phyloP scores from a whole-genome alignment of 2,797 vertebrate species.

The Sebastes goodei region DNA sequence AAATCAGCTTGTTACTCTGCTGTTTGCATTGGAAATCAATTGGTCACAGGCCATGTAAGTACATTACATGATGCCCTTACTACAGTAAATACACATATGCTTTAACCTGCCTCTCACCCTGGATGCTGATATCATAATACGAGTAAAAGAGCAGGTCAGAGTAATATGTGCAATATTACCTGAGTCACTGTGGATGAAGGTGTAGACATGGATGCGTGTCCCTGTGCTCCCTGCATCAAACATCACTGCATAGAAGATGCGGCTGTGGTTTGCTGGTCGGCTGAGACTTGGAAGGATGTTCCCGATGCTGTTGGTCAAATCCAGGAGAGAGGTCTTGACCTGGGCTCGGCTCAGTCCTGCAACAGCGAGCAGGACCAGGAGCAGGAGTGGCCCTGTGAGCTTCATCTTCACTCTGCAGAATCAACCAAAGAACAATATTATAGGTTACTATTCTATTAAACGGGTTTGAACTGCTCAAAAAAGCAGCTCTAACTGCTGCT shows the following conservation, averaged over 20 bases:
- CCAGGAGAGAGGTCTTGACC: conserved; percentile 41
- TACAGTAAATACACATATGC: neutral
- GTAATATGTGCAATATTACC: conserved; percentile 72
- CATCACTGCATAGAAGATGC: conserved; percentile 93
- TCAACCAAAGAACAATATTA: neutral
- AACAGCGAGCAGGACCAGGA: conserved; percentile 61
- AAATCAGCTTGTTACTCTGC: neutral
- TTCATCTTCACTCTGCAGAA: conserved; percentile 73
- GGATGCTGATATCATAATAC: neutral
- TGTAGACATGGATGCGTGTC: conserved; percentile 95
- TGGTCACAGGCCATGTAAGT: neutral
- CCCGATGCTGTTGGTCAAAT: conserved; percentile 47
- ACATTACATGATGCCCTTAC: neutral
- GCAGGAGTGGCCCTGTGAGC: conserved; percentile 8
- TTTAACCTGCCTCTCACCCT: neutral
- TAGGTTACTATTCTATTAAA: neutral
- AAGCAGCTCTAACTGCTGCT: conserved; percentile 7
- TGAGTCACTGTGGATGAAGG: conserved; percentile 87
- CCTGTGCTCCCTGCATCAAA: conserved; percentile 98
- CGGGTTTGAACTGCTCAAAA: neutral
- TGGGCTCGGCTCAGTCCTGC: conserved; percentile 61
- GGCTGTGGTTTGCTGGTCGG: conserved; percentile 86
- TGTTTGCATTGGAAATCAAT: conserved; percentile 1
- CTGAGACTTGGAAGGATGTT: conserved; percentile 74
- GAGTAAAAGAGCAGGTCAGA: neutral